Evolutionary conservation across 2,888 invertebrate species (phyloP).

Genomic region (Orchesellides sinensis): DNA sequence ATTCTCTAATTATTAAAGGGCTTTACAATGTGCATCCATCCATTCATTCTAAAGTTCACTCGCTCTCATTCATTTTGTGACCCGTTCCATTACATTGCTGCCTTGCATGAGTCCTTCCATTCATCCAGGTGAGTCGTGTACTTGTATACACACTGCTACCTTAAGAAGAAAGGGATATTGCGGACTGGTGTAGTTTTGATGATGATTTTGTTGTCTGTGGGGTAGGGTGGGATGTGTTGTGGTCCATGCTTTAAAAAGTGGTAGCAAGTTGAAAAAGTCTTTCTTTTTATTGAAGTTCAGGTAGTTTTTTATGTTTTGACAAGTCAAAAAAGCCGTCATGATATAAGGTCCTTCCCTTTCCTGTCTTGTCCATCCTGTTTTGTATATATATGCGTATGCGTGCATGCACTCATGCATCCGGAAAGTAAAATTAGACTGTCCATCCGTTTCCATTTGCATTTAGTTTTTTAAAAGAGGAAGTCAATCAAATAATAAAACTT

Average conservation of each 20-base stretch:
- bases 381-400: no score
- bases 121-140: background rate
- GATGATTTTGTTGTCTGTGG: no score
- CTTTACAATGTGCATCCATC: background rate
- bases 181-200: background rate
- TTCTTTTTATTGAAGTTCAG: background rate
- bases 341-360: slow-evolving; percentile 44
- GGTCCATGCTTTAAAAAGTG: slow-evolving; percentile 5
- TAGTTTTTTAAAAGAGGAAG: no score
- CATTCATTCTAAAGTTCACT: background rate
- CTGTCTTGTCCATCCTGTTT: slow-evolving; percentile 54
- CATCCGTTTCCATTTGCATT: no score
- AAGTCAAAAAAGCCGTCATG: no score
- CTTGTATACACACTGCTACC: no score
- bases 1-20: background rate
- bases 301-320: slow-evolving; percentile 14
- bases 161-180: background rate
- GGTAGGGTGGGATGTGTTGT: background rate
- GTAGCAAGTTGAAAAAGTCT: no score
- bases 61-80: background rate
- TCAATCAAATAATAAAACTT: no score
- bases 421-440: no score
- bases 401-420: no score
- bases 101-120: background rate
- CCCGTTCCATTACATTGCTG: background rate